Base-by-base conservation (phyloP, 1,140 invertebrate species). In the Helicorthomorpha holstii region DNA sequence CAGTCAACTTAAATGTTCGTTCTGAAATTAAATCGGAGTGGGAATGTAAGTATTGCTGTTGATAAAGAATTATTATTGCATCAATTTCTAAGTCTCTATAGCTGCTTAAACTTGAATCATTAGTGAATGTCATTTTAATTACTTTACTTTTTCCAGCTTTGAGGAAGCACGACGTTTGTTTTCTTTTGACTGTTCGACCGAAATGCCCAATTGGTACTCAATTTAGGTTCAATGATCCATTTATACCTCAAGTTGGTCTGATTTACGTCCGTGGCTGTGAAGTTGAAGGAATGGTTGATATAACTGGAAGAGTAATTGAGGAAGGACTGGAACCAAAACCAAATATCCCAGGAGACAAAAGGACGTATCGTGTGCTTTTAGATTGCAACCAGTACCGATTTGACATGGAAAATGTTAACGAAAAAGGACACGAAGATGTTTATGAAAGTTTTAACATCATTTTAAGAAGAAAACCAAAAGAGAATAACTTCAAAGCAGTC, bases 401-500 rank as follows among this genome's bases (percentile, higher is more conserved):
- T 54, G 94, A 98, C 64, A 88, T 96, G 81, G 61, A 62, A 42
- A 82, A 94, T 62, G 74, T 77, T 52, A 75, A 77, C 1, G 79
- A 78, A 55, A 77, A 80, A 64, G 80, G 86, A 53, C 69, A 77
- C 60, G 83, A 85, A 60, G 86, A 91, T 69, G 83, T 96, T 10
- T 97, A 98, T 66, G 87, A 92, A 64, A 83, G 82, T n/a, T 98
- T 99, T 65, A 99, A 98, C 66, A 82, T 99, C 26, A 77, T 99
- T 46, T 87, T 99, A 77, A 75, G 96, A 47, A 75, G 96, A 25
- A 97, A 97, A 68, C 94, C 96, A 0, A 98, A 99, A 66, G 92
- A 98, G 66, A 99, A 99, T 64, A 99, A 99, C 69, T 99, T 99
- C 65, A 92, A 99, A 71, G 95, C 95, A 0, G 96, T 99, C 7